Conservation (phyloP, 2,797 vertebrate species). For the Fistularia commersonii region DNA sequence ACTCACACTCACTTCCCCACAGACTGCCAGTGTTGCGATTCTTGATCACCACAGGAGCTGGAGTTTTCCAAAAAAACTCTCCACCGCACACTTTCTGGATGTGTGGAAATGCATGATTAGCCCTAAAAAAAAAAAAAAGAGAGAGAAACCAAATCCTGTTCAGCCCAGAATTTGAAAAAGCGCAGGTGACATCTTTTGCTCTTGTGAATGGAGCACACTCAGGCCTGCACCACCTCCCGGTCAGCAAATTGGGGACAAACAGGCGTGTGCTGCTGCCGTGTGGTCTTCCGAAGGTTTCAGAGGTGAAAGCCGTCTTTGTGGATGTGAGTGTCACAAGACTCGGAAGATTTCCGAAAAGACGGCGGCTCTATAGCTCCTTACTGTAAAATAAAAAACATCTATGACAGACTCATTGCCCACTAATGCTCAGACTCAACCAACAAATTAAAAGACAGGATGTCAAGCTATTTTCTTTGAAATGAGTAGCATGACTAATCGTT, state of each 20-base stretch:
- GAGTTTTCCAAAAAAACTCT: conserved; percentile 46
- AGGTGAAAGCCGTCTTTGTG: conserved; percentile 67
- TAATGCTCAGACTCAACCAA: conserved; percentile 42
- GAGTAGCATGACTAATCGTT: conserved; percentile 45
- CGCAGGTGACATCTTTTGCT: conserved; percentile 71
- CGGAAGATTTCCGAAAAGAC: conserved; percentile 46
- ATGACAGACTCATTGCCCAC: conserved; percentile 52
- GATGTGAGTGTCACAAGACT: conserved; percentile 36
- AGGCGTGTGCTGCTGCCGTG: conserved; percentile 33
- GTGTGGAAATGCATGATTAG: conserved; percentile 35
- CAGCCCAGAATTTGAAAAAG: conserved; percentile 39
- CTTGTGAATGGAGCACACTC: conserved; percentile 54
- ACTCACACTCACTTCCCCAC: conserved; percentile 22
- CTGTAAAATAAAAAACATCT: conserved; percentile 56
- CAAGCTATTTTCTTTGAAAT: conserved; percentile 62
- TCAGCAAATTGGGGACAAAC: conserved; percentile 26
- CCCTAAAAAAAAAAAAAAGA: conserved; percentile 30
- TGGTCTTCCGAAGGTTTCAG: conserved; percentile 46
- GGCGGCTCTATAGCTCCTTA: conserved; percentile 12
- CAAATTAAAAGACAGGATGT: conserved; percentile 52
- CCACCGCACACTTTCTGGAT: conserved; percentile 35
- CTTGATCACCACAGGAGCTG: conserved; percentile 13
- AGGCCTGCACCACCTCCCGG: conserved; percentile 24
- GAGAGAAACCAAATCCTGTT: conserved; percentile 12
- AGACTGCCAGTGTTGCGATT: conserved; percentile 27